Evolutionary conservation across 2,797 vertebrate genomes (phyloP).

Genomic region (Remorina albescens): DNA sequence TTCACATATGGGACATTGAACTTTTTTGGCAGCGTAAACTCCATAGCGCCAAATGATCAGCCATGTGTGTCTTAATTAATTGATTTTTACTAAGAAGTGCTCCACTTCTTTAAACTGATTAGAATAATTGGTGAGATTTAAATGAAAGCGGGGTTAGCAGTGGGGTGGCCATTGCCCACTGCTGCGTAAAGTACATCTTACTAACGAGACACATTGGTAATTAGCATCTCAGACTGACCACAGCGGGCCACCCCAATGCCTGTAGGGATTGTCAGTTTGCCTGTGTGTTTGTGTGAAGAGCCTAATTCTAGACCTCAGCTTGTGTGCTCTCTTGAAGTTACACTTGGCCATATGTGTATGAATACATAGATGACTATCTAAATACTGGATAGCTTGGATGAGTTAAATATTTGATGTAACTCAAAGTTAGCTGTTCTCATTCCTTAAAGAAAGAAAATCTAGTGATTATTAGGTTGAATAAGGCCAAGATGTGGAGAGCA

Average conservation of each 20-base stretch:
- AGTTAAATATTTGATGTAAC: neutral
- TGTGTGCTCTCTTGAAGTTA: conserved; percentile 24
- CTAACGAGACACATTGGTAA: conserved; percentile 80
- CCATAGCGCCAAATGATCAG: conserved; percentile 58
- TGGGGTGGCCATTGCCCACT: conserved; percentile 72
- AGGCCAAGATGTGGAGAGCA: neutral
- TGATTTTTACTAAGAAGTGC: conserved; percentile 76
- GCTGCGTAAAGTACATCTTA: conserved; percentile 81
- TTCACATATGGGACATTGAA: neutral
- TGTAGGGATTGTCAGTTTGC: conserved; percentile 57
- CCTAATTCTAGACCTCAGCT: conserved; percentile 49
- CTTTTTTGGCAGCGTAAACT: conserved; percentile 42
- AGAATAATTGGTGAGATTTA: conserved; percentile 86
- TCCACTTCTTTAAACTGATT: conserved; percentile 78
- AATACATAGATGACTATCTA: neutral
- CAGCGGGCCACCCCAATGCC: conserved; percentile 63
- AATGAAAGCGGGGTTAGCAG: conserved; percentile 76
- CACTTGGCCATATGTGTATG: neutral
- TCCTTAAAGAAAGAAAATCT: neutral
- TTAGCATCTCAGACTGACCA: conserved; percentile 77
- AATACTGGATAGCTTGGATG: neutral
- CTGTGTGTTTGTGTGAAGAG: conserved; percentile 35
- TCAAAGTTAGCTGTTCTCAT: no score
- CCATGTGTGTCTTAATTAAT: conserved; percentile 79
- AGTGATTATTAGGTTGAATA: neutral